Conservation (phyloP, 2,797 vertebrate species). For the Xerus rutilus region DNA sequence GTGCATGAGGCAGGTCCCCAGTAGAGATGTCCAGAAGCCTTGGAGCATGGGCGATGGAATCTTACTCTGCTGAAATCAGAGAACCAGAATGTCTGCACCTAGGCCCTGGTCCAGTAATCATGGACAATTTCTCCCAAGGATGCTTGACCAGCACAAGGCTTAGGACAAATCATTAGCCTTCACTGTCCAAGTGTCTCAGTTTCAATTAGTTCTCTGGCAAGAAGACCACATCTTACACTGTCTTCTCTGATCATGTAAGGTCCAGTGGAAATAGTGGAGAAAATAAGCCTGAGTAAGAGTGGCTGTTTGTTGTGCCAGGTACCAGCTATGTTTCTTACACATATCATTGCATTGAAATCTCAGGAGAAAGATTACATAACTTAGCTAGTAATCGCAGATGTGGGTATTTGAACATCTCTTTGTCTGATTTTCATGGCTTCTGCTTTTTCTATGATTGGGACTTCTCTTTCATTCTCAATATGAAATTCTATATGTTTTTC, state of each 20-base stretch:
- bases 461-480: constrained; percentile 19
- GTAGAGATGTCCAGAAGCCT: background rate
- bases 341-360: background rate
- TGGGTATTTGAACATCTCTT: background rate
- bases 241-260: background rate
- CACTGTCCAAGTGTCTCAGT: background rate
- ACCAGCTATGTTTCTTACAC: background rate
- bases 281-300: background rate
- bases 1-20: background rate
- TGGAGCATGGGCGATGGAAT: background rate
- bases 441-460: background rate
- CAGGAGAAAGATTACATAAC: background rate
- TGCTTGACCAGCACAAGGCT: background rate
- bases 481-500: background rate
- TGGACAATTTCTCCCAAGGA: background rate
- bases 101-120: background rate
- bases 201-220: background rate
- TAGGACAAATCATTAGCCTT: background rate
- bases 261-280: background rate
- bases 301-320: background rate
- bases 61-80: background rate
- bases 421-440: background rate
- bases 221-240: background rate
- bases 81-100: background rate
- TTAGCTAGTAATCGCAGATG: background rate